Percentiles rank a stretch among this genome's conserved stretches.
phyloP scores from a whole-genome alignment of 2,113 vertebrate genomes.

The Osmerus mordax region DNA sequence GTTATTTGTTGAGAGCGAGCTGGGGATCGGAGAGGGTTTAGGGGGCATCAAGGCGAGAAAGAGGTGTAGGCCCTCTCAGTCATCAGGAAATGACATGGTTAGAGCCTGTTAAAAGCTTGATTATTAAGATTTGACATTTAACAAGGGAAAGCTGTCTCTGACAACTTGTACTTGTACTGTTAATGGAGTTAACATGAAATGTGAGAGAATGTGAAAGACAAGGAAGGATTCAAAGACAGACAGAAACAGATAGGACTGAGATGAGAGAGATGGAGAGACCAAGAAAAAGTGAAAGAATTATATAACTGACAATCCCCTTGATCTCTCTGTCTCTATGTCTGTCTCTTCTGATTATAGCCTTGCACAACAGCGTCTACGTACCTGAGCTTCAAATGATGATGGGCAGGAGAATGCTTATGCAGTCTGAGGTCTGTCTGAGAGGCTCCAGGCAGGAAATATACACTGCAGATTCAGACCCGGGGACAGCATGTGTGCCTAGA shows the following conservation, averaged over 20 bases:
- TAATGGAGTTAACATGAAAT: no score
- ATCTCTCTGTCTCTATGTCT: conserved; percentile 22
- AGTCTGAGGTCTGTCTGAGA: conserved; percentile 24
- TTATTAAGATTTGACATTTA: no score
- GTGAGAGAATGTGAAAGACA: no score
- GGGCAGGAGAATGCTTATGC: conserved; percentile 22
- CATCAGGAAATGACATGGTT: background rate
- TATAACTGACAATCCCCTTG: conserved; percentile 23
- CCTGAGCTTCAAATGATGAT: conserved; percentile 14
- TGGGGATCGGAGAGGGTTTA: background rate
- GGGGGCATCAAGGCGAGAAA: conserved; percentile 7
- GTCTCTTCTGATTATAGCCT: conserved; percentile 38
- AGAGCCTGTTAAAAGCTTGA: no score
- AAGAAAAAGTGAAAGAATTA: conserved; percentile 23
- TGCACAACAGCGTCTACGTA: background rate
- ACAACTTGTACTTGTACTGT: no score
- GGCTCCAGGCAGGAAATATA: no score
- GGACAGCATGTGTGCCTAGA: conserved; percentile 25
- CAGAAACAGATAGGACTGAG: background rate
- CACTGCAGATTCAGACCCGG: background rate
- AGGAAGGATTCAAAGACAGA: no score
- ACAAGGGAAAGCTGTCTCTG: no score
- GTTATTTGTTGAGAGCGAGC: conserved; percentile 28
- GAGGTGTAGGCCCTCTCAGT: conserved; percentile 1
- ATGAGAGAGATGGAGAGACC: conserved; percentile 1